phyloP scores from a whole-genome alignment of 2,888 invertebrate species.

The Anagyrus pseudococci region DNA sequence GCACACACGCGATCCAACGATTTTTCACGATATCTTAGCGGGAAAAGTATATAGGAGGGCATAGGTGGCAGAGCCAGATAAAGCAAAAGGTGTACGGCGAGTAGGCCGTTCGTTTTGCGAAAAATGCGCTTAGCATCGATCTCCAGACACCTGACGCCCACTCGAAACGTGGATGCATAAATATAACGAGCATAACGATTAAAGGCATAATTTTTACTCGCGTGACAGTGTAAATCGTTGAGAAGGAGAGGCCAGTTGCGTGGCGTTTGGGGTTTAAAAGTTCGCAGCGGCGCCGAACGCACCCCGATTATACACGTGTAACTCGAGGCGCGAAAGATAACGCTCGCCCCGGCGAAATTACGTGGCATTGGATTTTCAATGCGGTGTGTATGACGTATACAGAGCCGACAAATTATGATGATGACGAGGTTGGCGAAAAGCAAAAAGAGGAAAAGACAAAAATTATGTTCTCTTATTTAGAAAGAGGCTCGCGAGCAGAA shows the following conservation, averaged over 20 bases:
- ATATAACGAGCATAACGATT: conserved; percentile 25
- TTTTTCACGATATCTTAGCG: conserved; percentile 19
- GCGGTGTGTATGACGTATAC: no score
- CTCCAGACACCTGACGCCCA: no score
- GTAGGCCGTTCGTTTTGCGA: no score
- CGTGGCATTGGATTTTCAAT: conserved; percentile 25
- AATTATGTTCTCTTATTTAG: conserved; percentile 1
- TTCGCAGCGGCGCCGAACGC: no score
- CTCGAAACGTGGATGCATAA: no score
- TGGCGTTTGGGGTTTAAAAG: no score
- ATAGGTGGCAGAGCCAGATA: no score
- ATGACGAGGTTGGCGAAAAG: no score
- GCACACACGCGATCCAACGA: conserved; percentile 24
- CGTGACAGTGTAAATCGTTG: conserved; percentile 24
- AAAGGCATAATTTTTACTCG: conserved; percentile 13
- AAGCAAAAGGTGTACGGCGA: conserved; percentile 4
- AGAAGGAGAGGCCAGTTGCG: not conserved
- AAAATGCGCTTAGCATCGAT: no score
- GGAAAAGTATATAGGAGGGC: not conserved
- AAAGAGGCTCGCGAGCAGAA: no score
- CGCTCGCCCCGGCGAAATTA: conserved; percentile 9
- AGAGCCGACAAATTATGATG: not conserved
- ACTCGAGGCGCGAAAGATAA: not conserved
- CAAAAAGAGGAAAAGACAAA: conserved; percentile 4
- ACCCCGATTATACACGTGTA: no score